phyloP scores from a whole-genome alignment of 2,888 invertebrate genomes.

The Invenusta paracnida region DNA sequence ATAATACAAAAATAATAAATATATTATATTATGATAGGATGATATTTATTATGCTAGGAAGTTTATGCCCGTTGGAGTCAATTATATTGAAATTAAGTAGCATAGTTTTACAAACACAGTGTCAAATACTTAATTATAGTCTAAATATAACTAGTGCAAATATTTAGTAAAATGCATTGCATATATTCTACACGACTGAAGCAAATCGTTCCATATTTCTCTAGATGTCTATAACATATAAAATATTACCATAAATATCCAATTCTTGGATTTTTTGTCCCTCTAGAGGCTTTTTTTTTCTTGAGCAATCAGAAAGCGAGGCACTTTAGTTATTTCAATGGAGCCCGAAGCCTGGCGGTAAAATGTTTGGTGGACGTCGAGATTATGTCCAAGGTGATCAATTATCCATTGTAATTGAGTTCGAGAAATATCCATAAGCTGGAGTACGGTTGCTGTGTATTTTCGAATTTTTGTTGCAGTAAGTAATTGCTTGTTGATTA shows the following conservation, averaged over 20 bases:
- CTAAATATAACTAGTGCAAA: too few relatives aligned
- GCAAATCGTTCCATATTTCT: too few relatives aligned
- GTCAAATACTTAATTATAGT: too few relatives aligned
- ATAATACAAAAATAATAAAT: too few relatives aligned
- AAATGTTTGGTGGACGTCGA: background rate
- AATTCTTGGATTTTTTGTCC: background rate
- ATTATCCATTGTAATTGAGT: background rate
- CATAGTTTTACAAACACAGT: too few relatives aligned
- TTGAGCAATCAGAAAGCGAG: background rate
- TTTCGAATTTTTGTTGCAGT: background rate
- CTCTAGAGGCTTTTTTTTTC: background rate
- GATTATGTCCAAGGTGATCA: background rate
- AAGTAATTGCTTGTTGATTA: background rate
- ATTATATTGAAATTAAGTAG: too few relatives aligned
- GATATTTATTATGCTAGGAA: too few relatives aligned
- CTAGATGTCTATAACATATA: too few relatives aligned
- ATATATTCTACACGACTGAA: too few relatives aligned
- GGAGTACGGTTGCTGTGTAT: constrained; percentile 7
- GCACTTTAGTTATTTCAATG: background rate
- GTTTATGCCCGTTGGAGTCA: too few relatives aligned
- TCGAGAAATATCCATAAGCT: background rate
- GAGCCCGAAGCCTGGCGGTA: background rate
- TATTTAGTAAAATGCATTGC: too few relatives aligned
- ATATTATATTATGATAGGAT: too few relatives aligned
- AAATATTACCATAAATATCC: background rate